Conservation (phyloP, 2,888 invertebrate genomes). For the Papilio elwesi region DNA sequence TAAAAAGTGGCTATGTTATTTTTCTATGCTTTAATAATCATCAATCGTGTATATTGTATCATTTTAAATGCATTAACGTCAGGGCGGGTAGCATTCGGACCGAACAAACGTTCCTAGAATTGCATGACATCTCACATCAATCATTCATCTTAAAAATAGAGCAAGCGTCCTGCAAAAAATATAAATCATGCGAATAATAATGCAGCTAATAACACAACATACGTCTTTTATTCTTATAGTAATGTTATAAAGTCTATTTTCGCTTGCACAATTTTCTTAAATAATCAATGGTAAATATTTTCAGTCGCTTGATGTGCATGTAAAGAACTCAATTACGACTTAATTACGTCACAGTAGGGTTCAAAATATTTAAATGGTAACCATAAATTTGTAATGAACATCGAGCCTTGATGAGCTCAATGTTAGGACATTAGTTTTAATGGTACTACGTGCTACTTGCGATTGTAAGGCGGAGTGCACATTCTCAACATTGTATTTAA, state of each 20-base stretch:
- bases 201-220: neutral
- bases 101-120: neutral
- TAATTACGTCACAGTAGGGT: conserved; percentile 8
- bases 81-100: neutral
- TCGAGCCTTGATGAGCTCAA: conserved; percentile 24
- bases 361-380: conserved; percentile 27
- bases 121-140: conserved; percentile 12
- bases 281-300: neutral
- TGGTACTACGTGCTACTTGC: conserved; percentile 32
- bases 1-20: no score
- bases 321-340: neutral
- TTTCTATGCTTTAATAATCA: no score
- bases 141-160: conserved; percentile 30
- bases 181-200: neutral
- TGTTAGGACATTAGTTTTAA: conserved; percentile 29
- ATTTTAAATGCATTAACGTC: neutral
- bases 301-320: neutral
- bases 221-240: conserved; percentile 3
- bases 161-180: conserved; percentile 13
- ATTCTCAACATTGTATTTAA: neutral
- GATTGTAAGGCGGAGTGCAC: conserved; percentile 7
- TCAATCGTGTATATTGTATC: no score
- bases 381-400: conserved; percentile 26
- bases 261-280: neutral
- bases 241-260: neutral